Base-by-base conservation (phyloP, 2,888 invertebrate species). In the Blastobasis adustella region DNA sequence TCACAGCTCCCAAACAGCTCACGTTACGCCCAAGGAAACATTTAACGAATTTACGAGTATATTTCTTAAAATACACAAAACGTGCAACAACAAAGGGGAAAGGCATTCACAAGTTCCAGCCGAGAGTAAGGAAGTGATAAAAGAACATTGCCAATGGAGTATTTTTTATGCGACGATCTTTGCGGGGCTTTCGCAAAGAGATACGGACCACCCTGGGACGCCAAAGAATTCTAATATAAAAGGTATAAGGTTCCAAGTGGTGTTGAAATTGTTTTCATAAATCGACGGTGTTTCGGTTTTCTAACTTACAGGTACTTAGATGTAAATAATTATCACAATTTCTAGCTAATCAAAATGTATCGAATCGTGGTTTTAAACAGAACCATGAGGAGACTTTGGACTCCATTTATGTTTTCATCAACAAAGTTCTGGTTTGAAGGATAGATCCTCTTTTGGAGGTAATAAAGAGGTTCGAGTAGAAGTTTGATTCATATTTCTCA, bases 31-130 rank as follows among this genome's bases (percentile, higher is more conserved):
- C 69, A 66, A 73, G 71, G 69, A 72, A 73, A 65, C 70, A 68
- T 73, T 76, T 67, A 64, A 61, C 61, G 68, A 78, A 73, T 76
- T 79, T 76, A 79, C 66, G 73, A 69, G 69, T 70, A 73, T 69
- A 67, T 66, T 63, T 66, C 62, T 71, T 71, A 68, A 71, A 69
- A 73, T 71, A 71, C 69, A 70, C 66, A 69, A 66, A 74, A 10
- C 9, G 42, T 42, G 9, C 9, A 73, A 72, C 58, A 61, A 61
- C 65, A 63, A 64, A 68, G 63, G 46, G 46, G 50, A 58, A 57
- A 53, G 57, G 64, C 63, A 69, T 71, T 70, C 68, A 67, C 72
- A 66, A 73, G 63, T 71, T 72, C 65, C 65, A 64, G 62, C 62
- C 62, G 64, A 55, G 60, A 63, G 66, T 67, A 61, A 60, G 65